These are phyloP conservation scores for Frieseomelitta varia DNA, from an alignment of 1,140 invertebrate species.

Conservation along the genomic window DNA sequence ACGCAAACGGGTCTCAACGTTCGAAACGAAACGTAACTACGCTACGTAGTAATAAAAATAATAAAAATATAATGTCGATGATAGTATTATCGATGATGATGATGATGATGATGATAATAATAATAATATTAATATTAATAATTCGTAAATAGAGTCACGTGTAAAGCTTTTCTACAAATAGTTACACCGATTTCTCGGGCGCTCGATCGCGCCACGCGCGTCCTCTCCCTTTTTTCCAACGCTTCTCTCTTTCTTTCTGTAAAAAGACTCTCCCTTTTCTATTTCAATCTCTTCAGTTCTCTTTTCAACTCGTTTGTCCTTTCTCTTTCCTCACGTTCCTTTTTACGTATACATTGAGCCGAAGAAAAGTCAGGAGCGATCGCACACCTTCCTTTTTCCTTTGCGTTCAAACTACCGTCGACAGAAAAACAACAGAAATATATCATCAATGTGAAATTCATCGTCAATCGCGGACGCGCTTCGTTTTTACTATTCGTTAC, in stretches of 20 bases:
- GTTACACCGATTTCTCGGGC: constrained; percentile 70
- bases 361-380: constrained; percentile 72
- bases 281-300: background rate
- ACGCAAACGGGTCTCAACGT: constrained; percentile 65
- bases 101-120: background rate
- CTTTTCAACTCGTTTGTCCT: background rate
- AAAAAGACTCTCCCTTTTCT: constrained; percentile 28
- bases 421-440: constrained; percentile 52
- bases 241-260: constrained; percentile 45
- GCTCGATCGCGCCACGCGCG: constrained; percentile 51
- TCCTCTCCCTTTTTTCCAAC: constrained; percentile 16
- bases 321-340: constrained; percentile 44
- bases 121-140: constrained; percentile 54
- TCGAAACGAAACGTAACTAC: constrained; percentile 73
- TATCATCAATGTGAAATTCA: constrained; percentile 39
- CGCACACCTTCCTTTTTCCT: constrained; percentile 67
- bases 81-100: constrained; percentile 15
- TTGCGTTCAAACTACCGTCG: constrained; percentile 6
- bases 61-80: constrained; percentile 54
- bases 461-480: constrained; percentile 10
- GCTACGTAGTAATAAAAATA: constrained; percentile 42
- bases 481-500: background rate
- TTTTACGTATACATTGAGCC: constrained; percentile 77
- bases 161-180: constrained; percentile 80
- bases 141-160: constrained; percentile 65